phyloP scores from a whole-genome alignment of 1,140 invertebrate species.

The Cardiocondyla obscurior region DNA sequence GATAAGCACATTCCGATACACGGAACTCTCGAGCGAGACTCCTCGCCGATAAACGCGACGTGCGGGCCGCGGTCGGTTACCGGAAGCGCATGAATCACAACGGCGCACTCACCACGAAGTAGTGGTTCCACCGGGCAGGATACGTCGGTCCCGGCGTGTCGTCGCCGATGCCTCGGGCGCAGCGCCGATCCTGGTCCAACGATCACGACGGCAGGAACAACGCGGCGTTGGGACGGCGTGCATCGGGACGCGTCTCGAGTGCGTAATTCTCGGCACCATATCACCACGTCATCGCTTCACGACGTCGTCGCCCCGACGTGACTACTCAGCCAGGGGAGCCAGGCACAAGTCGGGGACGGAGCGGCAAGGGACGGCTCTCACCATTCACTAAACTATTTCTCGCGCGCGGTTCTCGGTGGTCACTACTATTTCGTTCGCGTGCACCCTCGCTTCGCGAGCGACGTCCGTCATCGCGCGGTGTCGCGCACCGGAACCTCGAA shows the following conservation, averaged over 20 bases:
- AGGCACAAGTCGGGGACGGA: not conserved
- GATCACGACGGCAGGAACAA: not conserved
- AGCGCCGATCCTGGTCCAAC: conserved; percentile 47
- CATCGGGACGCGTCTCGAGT: conserved; percentile 68
- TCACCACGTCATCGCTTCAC: conserved; percentile 71
- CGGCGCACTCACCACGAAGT: conserved; percentile 77
- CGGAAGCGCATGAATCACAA: conserved; percentile 24
- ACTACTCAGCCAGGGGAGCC: not conserved
- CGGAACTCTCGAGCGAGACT: not conserved
- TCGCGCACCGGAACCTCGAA: not conserved
- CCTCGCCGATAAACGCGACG: not conserved
- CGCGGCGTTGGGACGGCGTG: conserved; percentile 56
- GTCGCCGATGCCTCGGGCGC: conserved; percentile 56
- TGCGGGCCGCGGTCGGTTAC: not conserved
- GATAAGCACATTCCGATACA: not conserved
- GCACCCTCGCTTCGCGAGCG: not conserved
- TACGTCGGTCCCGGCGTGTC: conserved; percentile 64
- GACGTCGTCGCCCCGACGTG: conserved; percentile 30
- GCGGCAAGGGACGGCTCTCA: conserved; percentile 31
- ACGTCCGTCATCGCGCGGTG: conserved; percentile 43
- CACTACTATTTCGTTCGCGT: conserved; percentile 40
- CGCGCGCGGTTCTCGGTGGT: not conserved
- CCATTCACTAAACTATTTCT: conserved; percentile 36
- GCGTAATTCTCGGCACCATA: conserved; percentile 73
- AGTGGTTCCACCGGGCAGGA: conserved; percentile 76